These are phyloP conservation scores for Melanotaenia pygmaea DNA, from an alignment of 2,797 vertebrate genomes.

Conservation along the genomic window DNA sequence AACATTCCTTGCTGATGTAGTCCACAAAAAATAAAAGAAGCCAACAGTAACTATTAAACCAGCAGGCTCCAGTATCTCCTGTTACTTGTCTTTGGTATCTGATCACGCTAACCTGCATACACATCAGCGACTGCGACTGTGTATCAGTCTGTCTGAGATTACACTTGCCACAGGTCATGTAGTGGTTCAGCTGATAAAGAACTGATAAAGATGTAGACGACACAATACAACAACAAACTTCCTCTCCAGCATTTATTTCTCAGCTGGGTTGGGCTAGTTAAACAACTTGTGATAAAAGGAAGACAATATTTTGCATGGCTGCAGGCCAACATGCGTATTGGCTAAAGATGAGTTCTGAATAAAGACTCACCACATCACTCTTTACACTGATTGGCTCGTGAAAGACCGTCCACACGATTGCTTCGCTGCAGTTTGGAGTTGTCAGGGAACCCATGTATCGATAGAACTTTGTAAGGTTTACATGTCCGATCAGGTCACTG, in stretches of 20 bases:
- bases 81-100: not conserved
- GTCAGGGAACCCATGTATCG: slow-evolving; percentile 79
- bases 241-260: too few species aligned
- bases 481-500: slow-evolving; percentile 62
- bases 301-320: not conserved
- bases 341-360: not conserved
- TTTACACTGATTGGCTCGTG: slow-evolving; percentile 69
- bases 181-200: not conserved
- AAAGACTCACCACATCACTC: slow-evolving; percentile 64
- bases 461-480: slow-evolving; percentile 72
- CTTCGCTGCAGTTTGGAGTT: slow-evolving; percentile 68
- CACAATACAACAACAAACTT: not conserved
- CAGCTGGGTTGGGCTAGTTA: not conserved
- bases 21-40: slow-evolving; percentile 2
- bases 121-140: not conserved
- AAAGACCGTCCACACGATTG: slow-evolving; percentile 77
- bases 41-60: not conserved
- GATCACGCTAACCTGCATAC: not conserved
- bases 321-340: not conserved
- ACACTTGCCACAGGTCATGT: not conserved
- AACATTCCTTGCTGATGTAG: not conserved
- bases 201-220: not conserved
- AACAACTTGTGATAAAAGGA: not conserved
- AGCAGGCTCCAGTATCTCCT: slow-evolving; percentile 13
- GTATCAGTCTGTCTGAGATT: slow-evolving; percentile 3